Evolutionary conservation across 2,888 invertebrate genomes (phyloP).

Genomic region (Halictus ligatus): DNA sequence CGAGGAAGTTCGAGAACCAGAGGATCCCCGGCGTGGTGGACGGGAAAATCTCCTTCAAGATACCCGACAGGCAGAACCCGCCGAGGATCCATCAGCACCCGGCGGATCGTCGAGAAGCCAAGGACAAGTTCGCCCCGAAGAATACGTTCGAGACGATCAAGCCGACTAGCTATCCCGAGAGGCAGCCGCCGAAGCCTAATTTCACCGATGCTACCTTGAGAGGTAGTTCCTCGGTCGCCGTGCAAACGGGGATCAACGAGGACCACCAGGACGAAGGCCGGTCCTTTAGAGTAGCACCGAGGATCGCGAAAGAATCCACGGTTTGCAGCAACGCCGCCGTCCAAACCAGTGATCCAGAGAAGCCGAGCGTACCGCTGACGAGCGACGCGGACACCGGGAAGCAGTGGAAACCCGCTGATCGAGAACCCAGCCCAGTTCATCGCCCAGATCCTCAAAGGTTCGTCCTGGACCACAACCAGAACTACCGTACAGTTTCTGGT

Average conservation of each 20-base stretch:
- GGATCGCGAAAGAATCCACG: slow-evolving; percentile 27
- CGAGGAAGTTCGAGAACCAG: slow-evolving; percentile 35
- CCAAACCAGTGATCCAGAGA: slow-evolving; percentile 59
- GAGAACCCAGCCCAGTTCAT: not conserved
- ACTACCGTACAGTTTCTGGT: slow-evolving; percentile 35
- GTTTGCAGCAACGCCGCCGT: slow-evolving; percentile 70
- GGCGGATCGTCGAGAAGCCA: not conserved
- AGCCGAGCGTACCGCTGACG: not conserved
- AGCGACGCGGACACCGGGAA: slow-evolving; percentile 23
- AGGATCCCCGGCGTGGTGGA: slow-evolving; percentile 51
- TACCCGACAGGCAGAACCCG: slow-evolving; percentile 49
- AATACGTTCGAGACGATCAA: slow-evolving; percentile 16
- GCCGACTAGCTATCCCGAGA: not conserved
- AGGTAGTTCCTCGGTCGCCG: slow-evolving; percentile 63
- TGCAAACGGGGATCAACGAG: slow-evolving; percentile 64
- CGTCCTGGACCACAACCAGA: slow-evolving; percentile 59
- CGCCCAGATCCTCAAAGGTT: slow-evolving; percentile 31
- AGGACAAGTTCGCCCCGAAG: slow-evolving; percentile 26
- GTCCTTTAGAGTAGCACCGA: slow-evolving; percentile 58
- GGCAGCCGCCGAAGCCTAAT: not conserved
- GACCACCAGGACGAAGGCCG: slow-evolving; percentile 51
- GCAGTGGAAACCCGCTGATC: slow-evolving; percentile 40
- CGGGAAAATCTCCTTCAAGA: slow-evolving; percentile 64
- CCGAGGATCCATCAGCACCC: slow-evolving; percentile 30
- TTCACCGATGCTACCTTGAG: slow-evolving; percentile 52